Percentiles rank a stretch among this genome's conserved stretches.
Conservation (phyloP, 2,113 vertebrate species). For the Panurus biarmicus region DNA sequence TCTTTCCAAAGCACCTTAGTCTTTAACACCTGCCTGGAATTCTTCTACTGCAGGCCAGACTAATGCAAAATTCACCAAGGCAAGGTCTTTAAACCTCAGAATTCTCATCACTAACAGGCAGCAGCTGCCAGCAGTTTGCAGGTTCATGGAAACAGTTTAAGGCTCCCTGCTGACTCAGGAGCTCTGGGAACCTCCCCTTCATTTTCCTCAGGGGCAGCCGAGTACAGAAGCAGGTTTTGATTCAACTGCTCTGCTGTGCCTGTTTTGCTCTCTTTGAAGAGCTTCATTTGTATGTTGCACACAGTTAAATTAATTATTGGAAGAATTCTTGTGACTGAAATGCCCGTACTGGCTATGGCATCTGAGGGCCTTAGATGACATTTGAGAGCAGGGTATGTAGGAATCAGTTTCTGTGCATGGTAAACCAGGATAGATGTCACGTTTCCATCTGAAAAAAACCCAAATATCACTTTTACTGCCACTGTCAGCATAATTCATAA, state of each 20-base stretch:
- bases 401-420: neutral
- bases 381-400: neutral
- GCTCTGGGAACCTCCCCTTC: neutral
- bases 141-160: neutral
- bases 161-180: neutral
- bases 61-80: neutral
- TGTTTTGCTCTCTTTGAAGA: neutral
- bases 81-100: neutral
- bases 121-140: neutral
- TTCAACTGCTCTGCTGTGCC: neutral
- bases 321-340: neutral
- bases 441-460: neutral
- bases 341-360: neutral
- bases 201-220: neutral
- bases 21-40: neutral
- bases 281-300: neutral
- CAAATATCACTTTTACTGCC: neutral
- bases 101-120: neutral
- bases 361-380: neutral
- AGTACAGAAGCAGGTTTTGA: neutral
- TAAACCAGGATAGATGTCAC: neutral
- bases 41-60: neutral
- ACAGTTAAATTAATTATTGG: neutral
- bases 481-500: neutral
- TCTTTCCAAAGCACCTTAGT: neutral